Evolutionary conservation across 2,113 vertebrate species (phyloP).

Genomic region (Otolemur garnettii): DNA sequence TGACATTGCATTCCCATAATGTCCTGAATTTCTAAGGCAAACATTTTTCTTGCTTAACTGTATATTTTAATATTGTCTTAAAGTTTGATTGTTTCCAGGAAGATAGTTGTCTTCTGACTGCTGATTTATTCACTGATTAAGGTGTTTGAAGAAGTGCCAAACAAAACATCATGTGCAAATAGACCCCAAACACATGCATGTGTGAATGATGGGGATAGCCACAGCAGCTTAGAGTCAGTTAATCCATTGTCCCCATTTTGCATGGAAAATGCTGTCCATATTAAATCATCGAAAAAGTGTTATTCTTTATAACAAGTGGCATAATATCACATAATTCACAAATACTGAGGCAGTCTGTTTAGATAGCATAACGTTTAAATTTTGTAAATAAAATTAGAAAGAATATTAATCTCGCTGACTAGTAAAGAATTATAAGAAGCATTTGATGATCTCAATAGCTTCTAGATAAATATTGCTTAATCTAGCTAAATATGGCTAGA

Average conservation of each 20-base stretch:
- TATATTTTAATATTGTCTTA: slow-evolving; percentile 53
- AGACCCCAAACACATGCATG: not conserved
- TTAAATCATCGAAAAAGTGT: slow-evolving; percentile 23
- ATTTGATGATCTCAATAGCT: not conserved
- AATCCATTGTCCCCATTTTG: not conserved
- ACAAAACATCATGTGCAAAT: slow-evolving; percentile 17
- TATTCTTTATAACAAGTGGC: slow-evolving; percentile 48
- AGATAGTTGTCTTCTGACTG: slow-evolving; percentile 20
- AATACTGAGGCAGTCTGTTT: not conserved
- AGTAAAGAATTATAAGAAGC: slow-evolving; percentile 38
- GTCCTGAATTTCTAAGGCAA: slow-evolving; percentile 35
- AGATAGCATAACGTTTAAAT: slow-evolving; percentile 22
- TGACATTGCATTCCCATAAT: slow-evolving; percentile 26
- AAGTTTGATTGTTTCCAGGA: slow-evolving; percentile 59
- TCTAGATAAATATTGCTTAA: not conserved
- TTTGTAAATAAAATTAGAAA: slow-evolving; percentile 23
- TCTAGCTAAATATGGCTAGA: not conserved
- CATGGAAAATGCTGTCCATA: not conserved
- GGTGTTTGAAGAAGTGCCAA: slow-evolving; percentile 37
- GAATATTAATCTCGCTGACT: slow-evolving; percentile 18
- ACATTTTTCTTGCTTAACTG: slow-evolving; percentile 42
- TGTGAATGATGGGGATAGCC: not conserved
- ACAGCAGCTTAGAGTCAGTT: not conserved
- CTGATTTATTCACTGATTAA: slow-evolving; percentile 57
- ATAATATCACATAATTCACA: slow-evolving; percentile 44